A percentile compares a stretch with the other conserved stretches of the same genome.
Conservation (phyloP, 2,797 vertebrate genomes). For the Salarias fasciatus region DNA sequence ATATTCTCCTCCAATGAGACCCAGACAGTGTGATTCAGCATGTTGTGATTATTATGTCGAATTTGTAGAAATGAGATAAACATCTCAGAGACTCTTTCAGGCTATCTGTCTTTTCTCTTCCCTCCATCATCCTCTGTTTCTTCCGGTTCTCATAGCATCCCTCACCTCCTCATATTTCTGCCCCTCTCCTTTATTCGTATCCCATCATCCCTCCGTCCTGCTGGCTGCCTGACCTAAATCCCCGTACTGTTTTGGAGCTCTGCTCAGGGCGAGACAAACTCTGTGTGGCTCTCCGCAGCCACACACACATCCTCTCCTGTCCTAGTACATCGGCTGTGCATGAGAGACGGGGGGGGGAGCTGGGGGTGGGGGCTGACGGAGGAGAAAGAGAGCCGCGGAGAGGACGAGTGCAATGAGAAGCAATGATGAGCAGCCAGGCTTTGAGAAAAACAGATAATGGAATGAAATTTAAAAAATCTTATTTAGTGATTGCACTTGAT, state of each 20-base stretch:
- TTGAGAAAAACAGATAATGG: conserved; percentile 11
- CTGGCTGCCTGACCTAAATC: conserved; percentile 81
- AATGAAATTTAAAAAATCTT: too few species aligned
- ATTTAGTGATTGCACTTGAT: too few species aligned
- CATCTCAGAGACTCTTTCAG: conserved; percentile 10
- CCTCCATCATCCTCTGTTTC: conserved; percentile 31
- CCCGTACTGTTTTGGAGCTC: conserved; percentile 69
- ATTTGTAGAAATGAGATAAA: conserved; percentile 17
- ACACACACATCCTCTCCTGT: conserved; percentile 67
- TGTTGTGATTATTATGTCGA: conserved; percentile 3
- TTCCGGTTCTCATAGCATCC: conserved; percentile 33
- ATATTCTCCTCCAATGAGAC: conserved; percentile 1
- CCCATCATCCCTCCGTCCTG: conserved; percentile 65
- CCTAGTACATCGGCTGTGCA: conserved; percentile 63
- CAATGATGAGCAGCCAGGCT: background rate
- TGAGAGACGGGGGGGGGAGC: conserved; percentile 31
- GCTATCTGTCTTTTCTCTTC: conserved; percentile 26
- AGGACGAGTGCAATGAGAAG: conserved; percentile 15
- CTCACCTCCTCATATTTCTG: conserved; percentile 58
- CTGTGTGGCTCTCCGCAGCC: conserved; percentile 63
- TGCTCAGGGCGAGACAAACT: conserved; percentile 74
- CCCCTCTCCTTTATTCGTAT: conserved; percentile 61
- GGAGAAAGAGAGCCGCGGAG: conserved; percentile 6
- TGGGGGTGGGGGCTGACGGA: conserved; percentile 15
- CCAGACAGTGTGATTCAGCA: background rate